Evolutionary conservation across 2,888 invertebrate species (phyloP), one percentile per base, ranked within the genome.

Genomic region (Dastarcus helophoroides): DNA sequence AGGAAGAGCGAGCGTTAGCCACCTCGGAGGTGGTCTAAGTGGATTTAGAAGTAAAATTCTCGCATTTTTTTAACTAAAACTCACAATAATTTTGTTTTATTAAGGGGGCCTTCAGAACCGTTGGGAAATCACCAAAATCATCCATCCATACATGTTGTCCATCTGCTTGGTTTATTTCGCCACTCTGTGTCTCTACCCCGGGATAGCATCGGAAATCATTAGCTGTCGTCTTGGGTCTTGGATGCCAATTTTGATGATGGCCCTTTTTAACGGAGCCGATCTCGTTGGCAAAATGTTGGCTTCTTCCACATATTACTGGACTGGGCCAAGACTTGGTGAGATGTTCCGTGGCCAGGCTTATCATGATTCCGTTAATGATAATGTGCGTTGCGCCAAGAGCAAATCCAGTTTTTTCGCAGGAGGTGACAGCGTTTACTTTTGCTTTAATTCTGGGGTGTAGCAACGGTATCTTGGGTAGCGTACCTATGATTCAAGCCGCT

Each of bases 241-340:
- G 90, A 86, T 90, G 83, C 90, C 91, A 0, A 85, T 91, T 15
- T 65, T 90, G 22, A 68, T 91, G 34, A 90, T 91, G 85, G 79
- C 88, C 2, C 71, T 81, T 6, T 91, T 91, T 56, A 91, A 91
- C 50, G 71, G 79, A 3, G 81, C 83, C 28, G 91, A 91, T 62
- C 73, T 90, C 9, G 64, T 88, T 38, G 91, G 91, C 42, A 56
- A 83, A 78, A 70, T 82, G 46, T 63, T 88, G 29, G 83, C 86
- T 2, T 77, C 83, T 3, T 73, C 82, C 46, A 80, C 81, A 0
- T 80, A 81, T 56, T 79, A 84, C 41, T 89, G 88, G 88, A 80
- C 83, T 14, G 74, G 81, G 13, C 71, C 76, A 14, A n/a, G 79
- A 85, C 44, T 63, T 90, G 26, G 68, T 89, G 27, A 68, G 81